These are phyloP conservation scores for Onthophagus sagittarius DNA, from an alignment of 2,888 invertebrate species.

Conservation along the genomic window DNA sequence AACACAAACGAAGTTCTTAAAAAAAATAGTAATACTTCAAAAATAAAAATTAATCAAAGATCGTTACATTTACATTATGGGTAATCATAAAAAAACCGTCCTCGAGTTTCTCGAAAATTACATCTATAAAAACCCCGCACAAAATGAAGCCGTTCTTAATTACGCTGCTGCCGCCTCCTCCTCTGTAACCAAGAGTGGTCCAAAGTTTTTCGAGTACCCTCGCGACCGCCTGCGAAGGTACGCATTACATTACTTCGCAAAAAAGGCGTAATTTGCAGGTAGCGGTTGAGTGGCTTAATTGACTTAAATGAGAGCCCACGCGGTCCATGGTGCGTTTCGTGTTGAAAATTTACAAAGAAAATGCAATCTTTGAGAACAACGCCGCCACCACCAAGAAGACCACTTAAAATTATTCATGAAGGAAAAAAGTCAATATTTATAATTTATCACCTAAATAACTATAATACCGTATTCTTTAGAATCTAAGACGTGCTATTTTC, in stretches of 20 bases:
- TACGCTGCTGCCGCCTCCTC: slow-evolving; percentile 1
- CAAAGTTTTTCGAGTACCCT: background rate
- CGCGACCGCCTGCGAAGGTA: slow-evolving; percentile 3
- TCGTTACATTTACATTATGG: background rate
- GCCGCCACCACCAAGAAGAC: background rate
- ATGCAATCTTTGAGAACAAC: background rate
- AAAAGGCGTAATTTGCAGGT: slow-evolving; percentile 9
- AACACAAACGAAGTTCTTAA: too few species aligned
- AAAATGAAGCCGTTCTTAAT: background rate
- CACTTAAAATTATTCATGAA: background rate
- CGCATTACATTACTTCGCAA: slow-evolving; percentile 1
- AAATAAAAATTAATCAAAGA: background rate
- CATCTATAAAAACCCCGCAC: background rate
- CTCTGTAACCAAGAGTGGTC: background rate
- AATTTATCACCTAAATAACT: too few species aligned
- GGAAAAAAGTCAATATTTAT: background rate
- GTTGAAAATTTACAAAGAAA: background rate
- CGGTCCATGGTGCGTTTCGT: background rate
- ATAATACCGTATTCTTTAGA: too few species aligned
- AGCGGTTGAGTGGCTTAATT: slow-evolving; percentile 9
- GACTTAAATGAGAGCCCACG: slow-evolving; percentile 8
- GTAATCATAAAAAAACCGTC: background rate
- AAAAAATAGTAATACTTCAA: too few species aligned
- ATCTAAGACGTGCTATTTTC: too few species aligned
- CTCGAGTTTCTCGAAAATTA: background rate